Conservation (phyloP, 2,113 vertebrate genomes). For the Cynoglossus semilaevis region DNA sequence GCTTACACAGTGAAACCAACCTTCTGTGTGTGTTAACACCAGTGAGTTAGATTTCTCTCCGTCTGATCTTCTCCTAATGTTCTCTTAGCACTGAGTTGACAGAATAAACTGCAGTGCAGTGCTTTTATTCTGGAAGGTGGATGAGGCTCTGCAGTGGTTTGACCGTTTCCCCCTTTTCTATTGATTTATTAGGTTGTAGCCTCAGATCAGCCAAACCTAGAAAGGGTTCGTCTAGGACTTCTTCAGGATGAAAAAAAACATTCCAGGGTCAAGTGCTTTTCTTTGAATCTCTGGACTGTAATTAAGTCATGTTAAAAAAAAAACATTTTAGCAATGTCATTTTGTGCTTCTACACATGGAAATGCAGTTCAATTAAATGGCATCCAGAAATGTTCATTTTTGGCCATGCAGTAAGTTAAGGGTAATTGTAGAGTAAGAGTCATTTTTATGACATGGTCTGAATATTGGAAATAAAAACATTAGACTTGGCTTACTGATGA, state of each 20-base stretch:
- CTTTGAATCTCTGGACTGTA: too few species aligned
- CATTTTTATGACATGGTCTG: too few species aligned
- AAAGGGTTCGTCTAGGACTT: slow-evolving; percentile 41
- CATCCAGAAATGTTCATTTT: too few species aligned
- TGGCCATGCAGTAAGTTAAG: too few species aligned
- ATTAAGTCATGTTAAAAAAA: too few species aligned
- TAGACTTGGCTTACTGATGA: too few species aligned
- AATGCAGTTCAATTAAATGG: too few species aligned
- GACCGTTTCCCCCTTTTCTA: slow-evolving; percentile 20
- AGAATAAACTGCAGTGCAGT: slow-evolving; percentile 52
- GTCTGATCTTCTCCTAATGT: slow-evolving; percentile 27
- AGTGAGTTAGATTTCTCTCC: slow-evolving; percentile 39
- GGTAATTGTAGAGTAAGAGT: too few species aligned
- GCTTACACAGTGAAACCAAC: slow-evolving; percentile 44
- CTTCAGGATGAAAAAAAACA: too few species aligned
- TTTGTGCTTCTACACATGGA: too few species aligned
- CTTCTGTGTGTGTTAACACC: slow-evolving; percentile 49
- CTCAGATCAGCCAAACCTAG: slow-evolving; percentile 29
- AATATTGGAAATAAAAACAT: too few species aligned
- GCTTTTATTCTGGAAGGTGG: slow-evolving; percentile 26
- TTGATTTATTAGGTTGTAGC: slow-evolving; percentile 56
- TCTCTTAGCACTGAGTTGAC: slow-evolving; percentile 38
- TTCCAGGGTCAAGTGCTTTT: not conserved
- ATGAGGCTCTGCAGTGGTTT: slow-evolving; percentile 39
- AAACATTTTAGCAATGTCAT: too few species aligned